Evolutionary conservation across 2,113 vertebrate genomes (phyloP).

Genomic region (Lepus americanus): DNA sequence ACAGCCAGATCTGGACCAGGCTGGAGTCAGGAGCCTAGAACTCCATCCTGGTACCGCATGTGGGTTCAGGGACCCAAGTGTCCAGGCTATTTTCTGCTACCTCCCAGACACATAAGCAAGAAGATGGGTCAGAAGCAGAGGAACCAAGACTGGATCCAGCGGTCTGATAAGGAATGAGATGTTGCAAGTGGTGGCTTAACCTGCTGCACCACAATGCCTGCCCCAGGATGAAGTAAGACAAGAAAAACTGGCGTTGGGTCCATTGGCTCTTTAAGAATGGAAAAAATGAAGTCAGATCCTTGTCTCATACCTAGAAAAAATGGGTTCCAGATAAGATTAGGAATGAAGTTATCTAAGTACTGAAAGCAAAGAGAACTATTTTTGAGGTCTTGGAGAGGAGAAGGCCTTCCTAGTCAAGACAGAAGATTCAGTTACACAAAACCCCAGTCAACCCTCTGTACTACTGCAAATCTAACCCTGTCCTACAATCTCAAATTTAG

Average conservation of each 20-base stretch:
- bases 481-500: not conserved
- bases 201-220: too few relatives aligned
- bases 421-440: not conserved
- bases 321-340: not conserved
- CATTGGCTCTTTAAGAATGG: not conserved
- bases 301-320: not conserved
- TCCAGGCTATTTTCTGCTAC: too few relatives aligned
- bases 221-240: not conserved
- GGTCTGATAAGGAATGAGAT: too few relatives aligned
- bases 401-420: slow-evolving; percentile 1
- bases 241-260: not conserved
- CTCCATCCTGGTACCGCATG: too few relatives aligned
- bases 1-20: too few relatives aligned
- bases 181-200: too few relatives aligned
- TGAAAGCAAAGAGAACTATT: not conserved
- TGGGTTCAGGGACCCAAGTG: too few relatives aligned
- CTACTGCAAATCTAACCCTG: not conserved
- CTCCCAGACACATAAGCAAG: too few relatives aligned
- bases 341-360: not conserved
- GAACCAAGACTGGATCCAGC: too few relatives aligned
- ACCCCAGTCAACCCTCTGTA: not conserved
- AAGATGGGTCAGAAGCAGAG: too few relatives aligned
- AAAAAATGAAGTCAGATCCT: slow-evolving; percentile 13
- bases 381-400: not conserved
- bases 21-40: too few relatives aligned